phyloP scores from a whole-genome alignment of 2,888 invertebrate species.

The Amphipyra tragopoginis region DNA sequence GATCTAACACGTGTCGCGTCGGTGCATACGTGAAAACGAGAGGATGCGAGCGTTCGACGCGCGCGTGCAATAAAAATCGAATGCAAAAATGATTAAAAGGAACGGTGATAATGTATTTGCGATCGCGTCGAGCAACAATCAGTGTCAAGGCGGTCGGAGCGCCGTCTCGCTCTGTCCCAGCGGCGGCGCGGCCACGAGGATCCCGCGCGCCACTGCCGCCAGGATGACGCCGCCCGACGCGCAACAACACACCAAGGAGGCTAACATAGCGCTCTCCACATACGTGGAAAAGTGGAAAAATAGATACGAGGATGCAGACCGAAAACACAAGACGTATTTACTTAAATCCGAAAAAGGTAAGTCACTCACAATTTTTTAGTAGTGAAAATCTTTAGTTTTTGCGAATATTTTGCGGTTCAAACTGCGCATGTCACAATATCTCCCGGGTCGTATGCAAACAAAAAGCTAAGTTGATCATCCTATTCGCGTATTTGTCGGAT shows the following conservation, averaged over 20 bases:
- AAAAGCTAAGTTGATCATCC: conserved; percentile 81
- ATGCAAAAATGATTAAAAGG: conserved; percentile 89
- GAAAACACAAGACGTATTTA: conserved; percentile 91
- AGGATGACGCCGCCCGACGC: conserved; percentile 88
- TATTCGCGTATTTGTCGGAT: conserved; percentile 85
- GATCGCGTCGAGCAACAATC: conserved; percentile 88
- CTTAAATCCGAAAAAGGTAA: conserved; percentile 93
- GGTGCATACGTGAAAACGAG: conserved; percentile 80
- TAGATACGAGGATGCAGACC: conserved; percentile 93
- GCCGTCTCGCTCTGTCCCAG: conserved; percentile 84
- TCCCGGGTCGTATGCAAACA: conserved; percentile 79
- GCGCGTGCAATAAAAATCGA: conserved; percentile 83
- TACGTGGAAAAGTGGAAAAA: conserved; percentile 91
- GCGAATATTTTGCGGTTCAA: conserved; percentile 59
- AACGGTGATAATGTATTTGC: conserved; percentile 89
- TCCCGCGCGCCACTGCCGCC: conserved; percentile 86
- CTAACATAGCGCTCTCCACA: conserved; percentile 85
- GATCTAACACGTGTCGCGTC: conserved; percentile 81
- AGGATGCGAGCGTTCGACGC: conserved; percentile 82
- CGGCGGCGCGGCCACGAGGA: conserved; percentile 82
- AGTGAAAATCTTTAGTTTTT: conserved; percentile 61
- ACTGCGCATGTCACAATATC: conserved; percentile 82
- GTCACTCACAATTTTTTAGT: conserved; percentile 66
- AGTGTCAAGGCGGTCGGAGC: conserved; percentile 85
- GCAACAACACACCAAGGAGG: conserved; percentile 85